A percentile compares a stretch with the other conserved stretches of the same genome.
Conservation (phyloP, 2,113 vertebrate genomes). For the Pao palembangensis region DNA sequence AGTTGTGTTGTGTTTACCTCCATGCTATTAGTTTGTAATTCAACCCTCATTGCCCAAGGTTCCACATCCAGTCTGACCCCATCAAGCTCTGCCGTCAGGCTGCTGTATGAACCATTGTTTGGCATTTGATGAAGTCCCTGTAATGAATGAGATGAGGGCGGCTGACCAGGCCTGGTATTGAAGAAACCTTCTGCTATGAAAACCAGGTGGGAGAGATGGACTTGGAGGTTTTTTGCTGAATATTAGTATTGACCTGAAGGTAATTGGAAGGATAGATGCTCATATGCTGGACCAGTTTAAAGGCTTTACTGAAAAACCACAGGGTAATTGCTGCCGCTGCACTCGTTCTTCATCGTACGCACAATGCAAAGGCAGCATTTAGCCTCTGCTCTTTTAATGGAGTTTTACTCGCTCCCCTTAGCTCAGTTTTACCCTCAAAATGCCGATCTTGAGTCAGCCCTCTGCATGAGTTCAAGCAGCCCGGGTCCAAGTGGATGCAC, state of each 20-base stretch:
- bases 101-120: conserved; percentile 53
- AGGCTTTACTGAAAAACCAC: conserved; percentile 42
- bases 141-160: conserved; percentile 60
- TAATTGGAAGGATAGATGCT: conserved; percentile 41
- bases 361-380: neutral
- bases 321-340: conserved; percentile 8
- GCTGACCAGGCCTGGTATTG: conserved; percentile 39
- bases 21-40: conserved; percentile 15
- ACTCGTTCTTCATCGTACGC: neutral
- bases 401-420: too few species aligned
- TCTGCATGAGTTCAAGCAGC: conserved; percentile 16
- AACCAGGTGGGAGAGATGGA: conserved; percentile 51
- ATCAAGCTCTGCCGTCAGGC: conserved; percentile 45
- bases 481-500: conserved; percentile 26
- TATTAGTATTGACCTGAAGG: conserved; percentile 61
- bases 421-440: too few species aligned
- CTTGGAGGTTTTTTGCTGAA: conserved; percentile 50
- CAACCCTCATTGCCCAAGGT: conserved; percentile 15
- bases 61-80: conserved; percentile 39
- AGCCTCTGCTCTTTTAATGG: neutral
- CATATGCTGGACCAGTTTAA: conserved; percentile 31
- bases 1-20: conserved; percentile 6
- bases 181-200: conserved; percentile 38
- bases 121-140: conserved; percentile 45
- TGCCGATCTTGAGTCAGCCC: too few species aligned